Conservation (phyloP, 2,888 invertebrate species). For the Listrodromus nycthemerus region DNA sequence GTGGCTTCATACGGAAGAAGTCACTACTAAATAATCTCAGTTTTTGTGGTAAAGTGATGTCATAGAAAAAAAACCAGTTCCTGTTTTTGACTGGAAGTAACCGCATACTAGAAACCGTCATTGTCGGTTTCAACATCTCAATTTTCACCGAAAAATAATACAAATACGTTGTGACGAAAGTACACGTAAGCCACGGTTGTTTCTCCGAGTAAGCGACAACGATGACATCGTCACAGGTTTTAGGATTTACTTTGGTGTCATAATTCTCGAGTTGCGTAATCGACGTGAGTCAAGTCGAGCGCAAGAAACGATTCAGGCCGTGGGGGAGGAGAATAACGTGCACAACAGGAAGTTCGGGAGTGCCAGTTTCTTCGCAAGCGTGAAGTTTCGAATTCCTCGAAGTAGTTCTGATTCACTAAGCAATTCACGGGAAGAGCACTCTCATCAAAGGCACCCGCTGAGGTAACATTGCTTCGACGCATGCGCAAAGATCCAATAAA, state of each 20-base stretch:
- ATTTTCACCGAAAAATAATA: too few species aligned
- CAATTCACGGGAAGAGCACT: constrained; percentile 18
- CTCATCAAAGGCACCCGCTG: constrained; percentile 4
- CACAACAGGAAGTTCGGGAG: constrained; percentile 52
- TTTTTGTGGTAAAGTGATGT: too few species aligned
- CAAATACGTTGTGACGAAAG: background rate
- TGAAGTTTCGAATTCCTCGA: constrained; percentile 20
- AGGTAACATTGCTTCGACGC: constrained; percentile 5
- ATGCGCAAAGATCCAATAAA: constrained; percentile 16
- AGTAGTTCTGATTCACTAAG: constrained; percentile 42
- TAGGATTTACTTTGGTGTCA: constrained; percentile 19
- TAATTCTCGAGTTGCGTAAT: constrained; percentile 34
- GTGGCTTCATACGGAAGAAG: too few species aligned
- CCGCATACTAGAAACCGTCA: too few species aligned
- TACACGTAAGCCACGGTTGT: background rate
- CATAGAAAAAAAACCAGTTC: too few species aligned
- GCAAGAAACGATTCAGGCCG: constrained; percentile 8
- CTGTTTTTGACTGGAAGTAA: too few species aligned
- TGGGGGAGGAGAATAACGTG: constrained; percentile 21
- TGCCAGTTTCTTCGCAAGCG: background rate
- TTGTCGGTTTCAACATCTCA: too few species aligned
- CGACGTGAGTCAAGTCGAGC: constrained; percentile 14
- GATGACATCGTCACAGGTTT: constrained; percentile 14
- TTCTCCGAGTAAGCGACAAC: too few species aligned
- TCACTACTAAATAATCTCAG: too few species aligned